Conservation (phyloP, 2,797 vertebrate genomes). For the Acanthopagrus latus region DNA sequence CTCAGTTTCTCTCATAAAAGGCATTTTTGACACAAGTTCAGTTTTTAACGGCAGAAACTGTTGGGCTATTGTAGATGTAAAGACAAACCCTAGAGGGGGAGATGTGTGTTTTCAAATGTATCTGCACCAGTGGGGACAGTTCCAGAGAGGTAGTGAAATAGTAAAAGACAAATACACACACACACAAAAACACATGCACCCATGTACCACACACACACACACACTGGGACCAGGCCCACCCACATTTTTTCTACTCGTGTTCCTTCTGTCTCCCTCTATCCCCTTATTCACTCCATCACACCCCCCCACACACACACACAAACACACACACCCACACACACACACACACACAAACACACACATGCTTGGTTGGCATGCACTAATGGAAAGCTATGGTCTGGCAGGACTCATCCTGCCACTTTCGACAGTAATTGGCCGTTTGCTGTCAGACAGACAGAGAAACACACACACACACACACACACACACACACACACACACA, state of each 20-base stretch:
- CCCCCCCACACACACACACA: slow-evolving; percentile 40
- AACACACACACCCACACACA: slow-evolving; percentile 33
- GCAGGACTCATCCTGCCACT: slow-evolving; percentile 79
- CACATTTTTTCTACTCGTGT: slow-evolving; percentile 64
- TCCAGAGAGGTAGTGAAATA: slow-evolving; percentile 37
- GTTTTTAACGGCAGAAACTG: slow-evolving; percentile 19
- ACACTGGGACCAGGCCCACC: slow-evolving; percentile 30
- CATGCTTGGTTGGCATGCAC: slow-evolving; percentile 70
- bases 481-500: slow-evolving; percentile 27
- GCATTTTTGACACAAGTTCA: neutral
- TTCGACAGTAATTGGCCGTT: slow-evolving; percentile 80
- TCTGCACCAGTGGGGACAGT: slow-evolving; percentile 41
- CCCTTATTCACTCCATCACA: slow-evolving; percentile 64
- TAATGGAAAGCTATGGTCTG: slow-evolving; percentile 83
- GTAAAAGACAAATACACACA: slow-evolving; percentile 31
- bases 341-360: slow-evolving; percentile 45
- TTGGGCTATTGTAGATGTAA: slow-evolving; percentile 6
- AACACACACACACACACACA: slow-evolving; percentile 40
- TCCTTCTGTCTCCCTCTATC: slow-evolving; percentile 68
- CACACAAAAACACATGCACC: slow-evolving; percentile 28
- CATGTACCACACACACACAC: slow-evolving; percentile 18
- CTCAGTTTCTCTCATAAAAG: neutral
- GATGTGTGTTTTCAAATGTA: slow-evolving; percentile 26
- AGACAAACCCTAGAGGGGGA: slow-evolving; percentile 24
- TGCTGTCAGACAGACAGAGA: slow-evolving; percentile 75